These are phyloP conservation scores for Ophiothrix spiculata DNA, from an alignment of 35 echinoderm and acorn worm genomes.

Conservation along the genomic window DNA sequence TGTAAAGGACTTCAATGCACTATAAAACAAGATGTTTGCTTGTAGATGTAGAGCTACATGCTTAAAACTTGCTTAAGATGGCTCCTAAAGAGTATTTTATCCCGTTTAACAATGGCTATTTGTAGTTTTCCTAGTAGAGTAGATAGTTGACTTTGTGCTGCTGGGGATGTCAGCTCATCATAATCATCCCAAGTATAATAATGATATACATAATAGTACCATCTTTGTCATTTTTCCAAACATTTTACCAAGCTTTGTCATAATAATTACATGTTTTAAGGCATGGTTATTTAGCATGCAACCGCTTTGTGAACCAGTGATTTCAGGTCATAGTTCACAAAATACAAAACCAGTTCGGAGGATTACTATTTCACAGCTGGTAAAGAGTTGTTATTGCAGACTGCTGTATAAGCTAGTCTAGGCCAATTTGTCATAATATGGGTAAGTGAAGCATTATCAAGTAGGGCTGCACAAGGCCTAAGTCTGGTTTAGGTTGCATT, in stretches of 20 bases:
- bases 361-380: too few relatives aligned
- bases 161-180: neutral
- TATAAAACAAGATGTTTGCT: neutral
- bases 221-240: conserved; percentile 15
- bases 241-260: conserved; percentile 7
- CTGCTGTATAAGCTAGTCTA: too few relatives aligned
- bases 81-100: neutral
- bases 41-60: neutral
- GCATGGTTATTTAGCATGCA: neutral
- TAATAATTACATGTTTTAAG: neutral
- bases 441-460: too few relatives aligned
- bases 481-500: too few relatives aligned
- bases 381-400: too few relatives aligned
- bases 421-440: too few relatives aligned
- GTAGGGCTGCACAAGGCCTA: too few relatives aligned
- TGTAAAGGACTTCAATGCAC: conserved; percentile 12
- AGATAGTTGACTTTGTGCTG: neutral
- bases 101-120: conserved; percentile 2
- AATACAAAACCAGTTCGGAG: too few relatives aligned
- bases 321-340: too few relatives aligned
- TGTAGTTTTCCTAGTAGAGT: neutral
- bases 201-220: neutral
- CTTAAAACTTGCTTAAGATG: conserved; percentile 5
- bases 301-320: too few relatives aligned
- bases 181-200: neutral